Percentiles rank a stretch among this genome's conserved stretches.
These are phyloP conservation scores for Drosophila punjabiensis DNA, from an alignment of 1,140 invertebrate genomes.

Conservation along the genomic window DNA sequence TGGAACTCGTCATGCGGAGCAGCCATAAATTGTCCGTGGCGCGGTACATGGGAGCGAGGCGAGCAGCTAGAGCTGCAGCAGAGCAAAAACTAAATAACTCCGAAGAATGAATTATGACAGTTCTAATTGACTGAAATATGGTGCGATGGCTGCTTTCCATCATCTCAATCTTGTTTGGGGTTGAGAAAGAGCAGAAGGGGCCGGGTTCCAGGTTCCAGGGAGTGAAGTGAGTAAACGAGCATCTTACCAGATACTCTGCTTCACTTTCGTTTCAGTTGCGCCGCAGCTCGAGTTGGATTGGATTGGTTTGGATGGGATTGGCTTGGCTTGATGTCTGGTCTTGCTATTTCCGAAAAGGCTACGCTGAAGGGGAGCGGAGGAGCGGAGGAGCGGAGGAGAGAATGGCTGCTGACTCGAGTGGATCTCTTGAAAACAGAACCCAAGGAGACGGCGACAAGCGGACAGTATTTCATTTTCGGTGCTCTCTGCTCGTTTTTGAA, in stretches of 20 bases:
- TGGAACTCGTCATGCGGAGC: conserved; percentile 83
- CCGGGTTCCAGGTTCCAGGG: conserved; percentile 9
- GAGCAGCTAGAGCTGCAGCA: conserved; percentile 20
- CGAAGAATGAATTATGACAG: conserved; percentile 85
- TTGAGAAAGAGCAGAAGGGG: conserved; percentile 11
- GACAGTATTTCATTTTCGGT: conserved; percentile 61
- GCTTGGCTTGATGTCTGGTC: conserved; percentile 27
- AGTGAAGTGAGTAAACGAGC: conserved; percentile 66
- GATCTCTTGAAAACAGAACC: conserved; percentile 66
- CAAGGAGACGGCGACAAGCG: conserved; percentile 71
- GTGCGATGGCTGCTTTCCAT: conserved; percentile 83
- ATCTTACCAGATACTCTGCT: conserved; percentile 75
- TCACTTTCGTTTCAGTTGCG: conserved; percentile 72
- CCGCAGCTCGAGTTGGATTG: conserved; percentile 48
- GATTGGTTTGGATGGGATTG: conserved; percentile 52
- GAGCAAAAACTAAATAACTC: conserved; percentile 78
- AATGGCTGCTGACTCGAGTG: conserved; percentile 58
- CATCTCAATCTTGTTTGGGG: conserved; percentile 55
- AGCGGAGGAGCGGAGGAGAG: conserved; percentile 25
- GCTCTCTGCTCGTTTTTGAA: conserved; percentile 63
- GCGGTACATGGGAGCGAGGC: conserved; percentile 33
- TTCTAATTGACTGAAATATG: conserved; percentile 85
- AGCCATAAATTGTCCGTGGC: conserved; percentile 70
- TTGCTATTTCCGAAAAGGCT: conserved; percentile 44
- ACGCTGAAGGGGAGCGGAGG: neutral